phyloP scores from a whole-genome alignment of 2,888 invertebrate species.

The Bombyx huttoni region DNA sequence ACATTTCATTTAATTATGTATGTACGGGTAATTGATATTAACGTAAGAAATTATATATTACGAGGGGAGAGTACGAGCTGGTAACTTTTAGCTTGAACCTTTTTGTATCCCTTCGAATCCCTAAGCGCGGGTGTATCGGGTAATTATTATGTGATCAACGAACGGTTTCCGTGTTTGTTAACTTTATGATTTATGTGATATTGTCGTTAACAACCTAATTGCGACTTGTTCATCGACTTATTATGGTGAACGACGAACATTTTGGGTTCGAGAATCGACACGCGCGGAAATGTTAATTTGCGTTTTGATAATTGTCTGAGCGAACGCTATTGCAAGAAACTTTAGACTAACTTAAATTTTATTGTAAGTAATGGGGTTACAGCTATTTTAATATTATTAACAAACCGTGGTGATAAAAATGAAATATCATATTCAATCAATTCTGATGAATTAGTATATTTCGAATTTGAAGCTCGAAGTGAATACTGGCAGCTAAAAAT shows the following conservation, averaged over 20 bases:
- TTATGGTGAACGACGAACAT: neutral
- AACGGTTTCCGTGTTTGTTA: constrained; percentile 48
- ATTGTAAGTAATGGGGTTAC: too few species aligned
- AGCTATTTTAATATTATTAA: too few species aligned
- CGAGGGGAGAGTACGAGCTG: neutral
- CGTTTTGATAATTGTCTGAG: neutral
- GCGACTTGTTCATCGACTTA: neutral
- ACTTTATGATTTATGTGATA: constrained; percentile 65
- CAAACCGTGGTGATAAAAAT: too few species aligned
- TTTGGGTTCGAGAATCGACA: neutral
- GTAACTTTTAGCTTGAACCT: neutral
- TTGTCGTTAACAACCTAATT: constrained; percentile 15
- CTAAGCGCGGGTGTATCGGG: constrained; percentile 36
- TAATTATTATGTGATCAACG: constrained; percentile 64
- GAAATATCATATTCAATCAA: too few species aligned
- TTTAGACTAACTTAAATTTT: too few species aligned
- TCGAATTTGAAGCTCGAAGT: too few species aligned
- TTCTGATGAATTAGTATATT: too few species aligned
- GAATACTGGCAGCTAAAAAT: too few species aligned
- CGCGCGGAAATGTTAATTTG: neutral
- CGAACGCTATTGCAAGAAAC: neutral
- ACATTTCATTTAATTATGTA: neutral
- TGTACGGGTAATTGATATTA: neutral
- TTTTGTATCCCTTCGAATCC: neutral
- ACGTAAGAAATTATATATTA: constrained; percentile 7